phyloP scores from a whole-genome alignment of 2,797 vertebrate species.

The Rachycentron canadum region DNA sequence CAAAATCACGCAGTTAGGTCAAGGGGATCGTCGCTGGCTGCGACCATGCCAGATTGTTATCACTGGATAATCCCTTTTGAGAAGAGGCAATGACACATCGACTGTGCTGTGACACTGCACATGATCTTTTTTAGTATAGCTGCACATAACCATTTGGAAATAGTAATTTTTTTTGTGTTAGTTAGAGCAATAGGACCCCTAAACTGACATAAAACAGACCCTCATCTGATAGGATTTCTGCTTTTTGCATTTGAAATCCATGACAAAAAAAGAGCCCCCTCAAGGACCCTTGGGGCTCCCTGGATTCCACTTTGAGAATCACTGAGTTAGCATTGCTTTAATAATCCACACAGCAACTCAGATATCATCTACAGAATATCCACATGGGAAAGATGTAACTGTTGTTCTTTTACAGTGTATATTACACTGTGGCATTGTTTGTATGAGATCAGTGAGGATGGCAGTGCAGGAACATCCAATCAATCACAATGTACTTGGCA shows the following conservation, averaged over 20 bases:
- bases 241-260: no score
- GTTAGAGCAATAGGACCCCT: not conserved
- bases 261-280: no score
- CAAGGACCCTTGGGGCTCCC: no score
- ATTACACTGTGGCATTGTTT: no score
- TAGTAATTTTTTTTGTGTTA: not conserved
- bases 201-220: no score
- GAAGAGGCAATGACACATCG: conserved; percentile 56
- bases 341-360: not conserved
- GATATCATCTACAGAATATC: not conserved
- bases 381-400: not conserved
- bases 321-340: not conserved
- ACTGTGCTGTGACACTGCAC: conserved; percentile 38
- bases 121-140: conserved; percentile 27
- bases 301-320: no score
- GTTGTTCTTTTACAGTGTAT: no score
- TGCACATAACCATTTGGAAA: not conserved
- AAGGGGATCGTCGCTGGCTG: conserved; percentile 61
- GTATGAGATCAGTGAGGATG: not conserved
- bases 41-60: conserved; percentile 71
- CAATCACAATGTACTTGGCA: not conserved
- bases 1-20: conserved; percentile 65
- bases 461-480: not conserved
- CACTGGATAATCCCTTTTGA: conserved; percentile 73
- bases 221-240: no score